Evolutionary conservation across 1,140 invertebrate species (phyloP).

Genomic region (Drosophila truncata): DNA sequence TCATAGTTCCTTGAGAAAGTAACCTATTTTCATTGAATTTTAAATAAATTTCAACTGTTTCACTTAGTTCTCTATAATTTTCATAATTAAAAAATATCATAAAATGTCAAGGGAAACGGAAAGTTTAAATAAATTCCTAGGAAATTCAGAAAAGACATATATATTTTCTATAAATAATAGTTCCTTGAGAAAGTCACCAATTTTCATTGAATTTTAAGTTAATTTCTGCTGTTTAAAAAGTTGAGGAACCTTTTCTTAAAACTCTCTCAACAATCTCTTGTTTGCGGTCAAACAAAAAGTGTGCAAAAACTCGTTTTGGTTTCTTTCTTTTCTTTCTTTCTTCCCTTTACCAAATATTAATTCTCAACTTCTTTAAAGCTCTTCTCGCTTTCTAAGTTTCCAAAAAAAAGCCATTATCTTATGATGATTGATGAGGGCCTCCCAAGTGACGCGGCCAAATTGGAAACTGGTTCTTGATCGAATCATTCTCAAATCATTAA

Average conservation of each 20-base stretch:
- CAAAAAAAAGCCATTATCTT: slow-evolving; percentile 24
- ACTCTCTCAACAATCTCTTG: neutral
- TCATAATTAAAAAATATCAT: too few relatives aligned
- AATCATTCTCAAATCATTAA: slow-evolving; percentile 5
- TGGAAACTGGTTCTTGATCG: slow-evolving; percentile 52
- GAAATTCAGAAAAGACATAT: neutral
- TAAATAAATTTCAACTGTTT: too few relatives aligned
- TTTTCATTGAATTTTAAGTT: neutral
- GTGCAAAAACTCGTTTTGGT: slow-evolving; percentile 17
- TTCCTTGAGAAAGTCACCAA: neutral
- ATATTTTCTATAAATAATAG: neutral
- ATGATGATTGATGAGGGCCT: slow-evolving; percentile 19
- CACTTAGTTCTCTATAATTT: too few relatives aligned
- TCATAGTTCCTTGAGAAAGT: too few relatives aligned
- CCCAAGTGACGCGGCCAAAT: slow-evolving; percentile 9
- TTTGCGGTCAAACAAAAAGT: slow-evolving; percentile 26
- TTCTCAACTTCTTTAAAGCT: neutral
- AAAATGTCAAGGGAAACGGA: too few relatives aligned
- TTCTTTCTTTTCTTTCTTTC: slow-evolving; percentile 13
- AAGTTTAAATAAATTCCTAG: too few relatives aligned
- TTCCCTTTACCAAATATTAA: neutral
- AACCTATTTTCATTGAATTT: too few relatives aligned
- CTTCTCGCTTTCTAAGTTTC: slow-evolving; percentile 42
- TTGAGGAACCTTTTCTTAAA: neutral
- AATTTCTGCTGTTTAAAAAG: neutral